Conservation (phyloP, 2,113 vertebrate species). For the Prunella himalayana region DNA sequence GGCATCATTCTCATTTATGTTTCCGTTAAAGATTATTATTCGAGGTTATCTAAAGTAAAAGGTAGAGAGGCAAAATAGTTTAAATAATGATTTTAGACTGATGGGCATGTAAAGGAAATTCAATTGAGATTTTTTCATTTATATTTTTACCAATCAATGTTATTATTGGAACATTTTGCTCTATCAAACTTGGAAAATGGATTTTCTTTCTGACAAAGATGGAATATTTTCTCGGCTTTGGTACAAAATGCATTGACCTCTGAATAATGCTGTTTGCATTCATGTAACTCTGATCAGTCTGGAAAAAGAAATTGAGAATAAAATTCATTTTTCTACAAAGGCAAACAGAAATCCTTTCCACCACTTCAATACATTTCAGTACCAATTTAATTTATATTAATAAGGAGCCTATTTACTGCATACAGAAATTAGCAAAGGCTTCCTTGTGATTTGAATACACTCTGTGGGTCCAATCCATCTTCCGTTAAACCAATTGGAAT, state of each 20-base stretch:
- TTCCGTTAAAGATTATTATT: not conserved
- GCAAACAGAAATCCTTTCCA: not conserved
- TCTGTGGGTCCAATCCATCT: not conserved
- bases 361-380: not conserved
- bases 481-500: constrained; percentile 11
- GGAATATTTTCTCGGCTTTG: not conserved
- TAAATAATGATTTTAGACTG: not conserved
- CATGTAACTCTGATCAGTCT: not conserved
- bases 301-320: not conserved
- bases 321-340: not conserved
- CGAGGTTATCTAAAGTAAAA: not conserved
- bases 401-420: not conserved
- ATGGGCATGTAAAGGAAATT: not conserved
- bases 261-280: not conserved
- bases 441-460: not conserved
- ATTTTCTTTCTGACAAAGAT: not conserved
- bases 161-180: not conserved
- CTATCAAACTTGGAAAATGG: not conserved
- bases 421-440: not conserved
- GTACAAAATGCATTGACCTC: not conserved
- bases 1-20: not conserved
- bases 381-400: not conserved
- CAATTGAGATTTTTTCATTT: not conserved
- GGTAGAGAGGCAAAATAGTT: not conserved
- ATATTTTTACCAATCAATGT: not conserved